phyloP scores from a whole-genome alignment of 2,797 vertebrate genomes.

The Pteronotus mesoamericanus region DNA sequence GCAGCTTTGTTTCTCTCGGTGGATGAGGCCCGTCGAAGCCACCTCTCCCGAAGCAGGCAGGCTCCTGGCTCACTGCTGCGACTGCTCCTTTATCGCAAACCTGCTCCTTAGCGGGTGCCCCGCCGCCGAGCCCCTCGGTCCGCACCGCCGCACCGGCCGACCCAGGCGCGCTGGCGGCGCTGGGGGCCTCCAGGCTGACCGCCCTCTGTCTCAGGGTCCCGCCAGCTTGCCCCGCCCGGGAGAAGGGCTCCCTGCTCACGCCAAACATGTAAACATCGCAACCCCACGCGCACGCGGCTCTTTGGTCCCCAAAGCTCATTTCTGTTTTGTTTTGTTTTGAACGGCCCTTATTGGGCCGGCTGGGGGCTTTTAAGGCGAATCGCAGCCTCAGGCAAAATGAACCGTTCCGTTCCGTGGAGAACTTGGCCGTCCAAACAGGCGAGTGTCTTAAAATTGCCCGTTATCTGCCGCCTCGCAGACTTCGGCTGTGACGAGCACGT shows the following conservation, averaged over 20 bases:
- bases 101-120: not conserved
- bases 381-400: not conserved
- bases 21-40: not conserved
- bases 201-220: not conserved
- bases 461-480: not conserved
- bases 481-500: not conserved
- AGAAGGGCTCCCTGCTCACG: rapidly evolving
- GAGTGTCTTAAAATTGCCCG: not conserved
- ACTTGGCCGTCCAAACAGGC: not conserved
- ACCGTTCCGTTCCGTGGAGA: not conserved
- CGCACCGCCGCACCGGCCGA: not conserved
- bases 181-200: not conserved
- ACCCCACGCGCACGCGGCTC: rapidly evolving
- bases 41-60: not conserved
- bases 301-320: not conserved
- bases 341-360: too few relatives aligned
- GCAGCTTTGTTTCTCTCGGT: conserved; percentile 1
- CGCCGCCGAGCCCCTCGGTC: too few relatives aligned
- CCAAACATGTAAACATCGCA: not conserved
- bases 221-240: rapidly evolving
- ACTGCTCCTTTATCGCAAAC: not conserved
- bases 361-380: not conserved
- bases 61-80: not conserved
- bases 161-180: rapidly evolving
- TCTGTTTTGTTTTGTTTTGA: not conserved